Evolutionary conservation across 1,140 invertebrate species (phyloP), one percentile per base, ranked within the genome.

Genomic region (Hyphantria cunea): DNA sequence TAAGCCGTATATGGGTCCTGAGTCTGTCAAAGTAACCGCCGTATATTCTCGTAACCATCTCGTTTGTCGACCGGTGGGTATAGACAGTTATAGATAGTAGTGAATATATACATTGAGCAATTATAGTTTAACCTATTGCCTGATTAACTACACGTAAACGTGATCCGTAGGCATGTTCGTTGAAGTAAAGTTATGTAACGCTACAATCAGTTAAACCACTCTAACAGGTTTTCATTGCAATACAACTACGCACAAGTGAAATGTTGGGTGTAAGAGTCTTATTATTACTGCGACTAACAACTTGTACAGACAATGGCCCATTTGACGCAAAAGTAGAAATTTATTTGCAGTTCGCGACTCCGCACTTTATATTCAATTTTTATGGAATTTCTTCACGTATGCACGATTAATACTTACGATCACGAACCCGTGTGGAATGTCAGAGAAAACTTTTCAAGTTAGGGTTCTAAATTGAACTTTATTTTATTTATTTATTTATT

Each of bases 201-300:
- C n/a, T 55, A 45, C 53, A 47, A n/a, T n/a, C n/a, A n/a, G n/a
- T n/a, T n/a, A n/a, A 56, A 56, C 53, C 41, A 56, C 53, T 45
- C 53, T 31, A 34, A 56, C 53, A 56, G 53, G 53, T 56, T 56
- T 56, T 32, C 51, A 44, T 44, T 54, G 51, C 42, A 56, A 31
- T 56, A 47, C 12, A 41, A n/a, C n/a, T n/a, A n/a, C n/a, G n/a
- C n/a, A n/a, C n/a, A n/a, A n/a, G n/a, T n/a, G n/a, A 45, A 56
- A 56, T 56, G 53, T 47, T 45, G 42, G 14, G 11, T 31, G 25
- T 56, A 45, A 47, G n/a, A n/a, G 44, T 42, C 41, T n/a, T 12
- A 12, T n/a, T 31, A 17, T 42, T 9, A 41, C 6, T 12, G 13
- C 13, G 7, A 9, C 37, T 13, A 44, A 45, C 1, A 12, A 11